Conservation (phyloP, 2,113 vertebrate species). For the Otocyon megalotis region DNA sequence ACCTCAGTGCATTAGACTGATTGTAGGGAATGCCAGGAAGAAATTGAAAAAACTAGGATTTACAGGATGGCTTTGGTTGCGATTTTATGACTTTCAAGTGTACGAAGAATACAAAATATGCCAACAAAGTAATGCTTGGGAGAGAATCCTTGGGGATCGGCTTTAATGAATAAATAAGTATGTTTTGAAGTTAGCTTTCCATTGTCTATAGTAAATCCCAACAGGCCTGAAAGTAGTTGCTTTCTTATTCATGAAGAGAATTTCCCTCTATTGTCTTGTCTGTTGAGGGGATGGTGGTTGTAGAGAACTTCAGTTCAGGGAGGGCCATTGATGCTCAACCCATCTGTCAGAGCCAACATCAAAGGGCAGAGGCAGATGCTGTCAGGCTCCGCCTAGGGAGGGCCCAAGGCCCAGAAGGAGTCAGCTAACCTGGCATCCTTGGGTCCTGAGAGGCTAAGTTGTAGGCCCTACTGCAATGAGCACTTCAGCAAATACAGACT, state of each 20-base stretch:
- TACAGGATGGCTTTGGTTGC: background rate
- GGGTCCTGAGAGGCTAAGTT: background rate
- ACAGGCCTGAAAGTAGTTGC: background rate
- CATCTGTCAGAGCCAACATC: background rate
- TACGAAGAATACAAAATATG: conserved; percentile 25
- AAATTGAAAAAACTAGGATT: background rate
- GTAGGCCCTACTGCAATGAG: background rate
- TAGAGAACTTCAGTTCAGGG: background rate
- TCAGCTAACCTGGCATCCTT: background rate
- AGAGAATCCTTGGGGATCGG: conserved; percentile 26
- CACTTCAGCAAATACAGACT: background rate
- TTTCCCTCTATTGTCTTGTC: conserved; percentile 58
- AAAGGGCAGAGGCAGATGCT: background rate
- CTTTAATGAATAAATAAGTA: conserved; percentile 69
- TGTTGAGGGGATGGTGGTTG: background rate
- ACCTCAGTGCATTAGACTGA: conserved; percentile 18
- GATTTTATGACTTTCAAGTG: conserved; percentile 35
- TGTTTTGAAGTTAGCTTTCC: conserved; percentile 71
- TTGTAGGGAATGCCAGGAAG: conserved; percentile 24
- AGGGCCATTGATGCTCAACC: background rate
- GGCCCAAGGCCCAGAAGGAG: too few relatives aligned
- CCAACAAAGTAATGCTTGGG: background rate
- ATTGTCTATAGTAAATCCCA: conserved; percentile 58
- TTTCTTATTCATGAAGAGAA: conserved; percentile 72
- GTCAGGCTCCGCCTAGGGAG: background rate